phyloP scores from a whole-genome alignment of 2,113 vertebrate species.

The Carassius gibelio region DNA sequence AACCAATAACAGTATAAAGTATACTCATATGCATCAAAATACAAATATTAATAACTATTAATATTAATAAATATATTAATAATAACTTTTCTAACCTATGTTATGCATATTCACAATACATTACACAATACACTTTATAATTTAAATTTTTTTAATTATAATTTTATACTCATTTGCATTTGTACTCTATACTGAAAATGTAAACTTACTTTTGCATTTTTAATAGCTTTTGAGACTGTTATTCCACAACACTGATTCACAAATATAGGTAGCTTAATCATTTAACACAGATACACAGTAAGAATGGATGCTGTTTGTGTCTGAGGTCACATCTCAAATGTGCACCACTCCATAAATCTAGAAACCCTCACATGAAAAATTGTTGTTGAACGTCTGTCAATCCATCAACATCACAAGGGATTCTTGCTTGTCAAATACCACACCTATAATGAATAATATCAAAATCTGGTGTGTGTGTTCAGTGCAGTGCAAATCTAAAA shows the following conservation, averaged over 20 bases:
- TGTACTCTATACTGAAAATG: not conserved
- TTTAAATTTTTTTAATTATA: no score
- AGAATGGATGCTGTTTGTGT: not conserved
- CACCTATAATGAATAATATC: not conserved
- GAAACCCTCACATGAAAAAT: not conserved
- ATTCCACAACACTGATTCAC: not conserved
- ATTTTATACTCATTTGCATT: not conserved
- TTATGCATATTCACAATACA: not conserved
- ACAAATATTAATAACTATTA: not conserved
- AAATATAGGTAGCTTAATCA: not conserved
- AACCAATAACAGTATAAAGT: not conserved
- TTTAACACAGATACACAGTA: not conserved
- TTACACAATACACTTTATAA: not conserved
- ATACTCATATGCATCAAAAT: not conserved
- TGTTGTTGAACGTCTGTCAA: not conserved
- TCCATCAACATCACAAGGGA: not conserved
- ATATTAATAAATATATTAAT: no score
- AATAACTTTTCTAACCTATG: not conserved
- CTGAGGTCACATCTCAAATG: not conserved
- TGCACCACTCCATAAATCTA: not conserved
- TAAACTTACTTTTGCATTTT: not conserved
- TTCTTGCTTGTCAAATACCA: not conserved
- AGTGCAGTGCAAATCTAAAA: not conserved
- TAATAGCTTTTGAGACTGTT: not conserved
- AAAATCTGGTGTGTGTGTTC: not conserved